These are phyloP conservation scores for Archivesica marissinica DNA, from an alignment of 1,140 invertebrate species.

Conservation along the genomic window DNA sequence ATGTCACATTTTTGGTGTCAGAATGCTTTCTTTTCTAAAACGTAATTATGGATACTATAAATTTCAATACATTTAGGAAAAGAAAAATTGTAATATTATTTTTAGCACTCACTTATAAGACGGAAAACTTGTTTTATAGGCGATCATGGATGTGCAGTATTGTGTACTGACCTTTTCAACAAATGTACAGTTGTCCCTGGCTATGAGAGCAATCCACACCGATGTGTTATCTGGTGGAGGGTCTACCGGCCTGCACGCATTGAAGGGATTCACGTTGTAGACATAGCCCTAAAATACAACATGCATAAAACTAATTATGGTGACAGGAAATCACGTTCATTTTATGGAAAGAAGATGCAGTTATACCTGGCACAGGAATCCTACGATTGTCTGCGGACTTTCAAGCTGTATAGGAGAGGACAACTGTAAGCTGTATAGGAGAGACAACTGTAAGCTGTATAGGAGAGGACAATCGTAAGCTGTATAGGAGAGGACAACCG, in stretches of 20 bases:
- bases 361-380: neutral
- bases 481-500: too few species aligned
- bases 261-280: slow-evolving; percentile 87
- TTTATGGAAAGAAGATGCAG: slow-evolving; percentile 86
- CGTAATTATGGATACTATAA: too few species aligned
- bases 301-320: slow-evolving; percentile 48
- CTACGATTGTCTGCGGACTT: neutral
- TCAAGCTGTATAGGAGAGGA: too few species aligned
- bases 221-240: slow-evolving; percentile 85
- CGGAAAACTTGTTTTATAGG: too few species aligned
- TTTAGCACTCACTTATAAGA: too few species aligned
- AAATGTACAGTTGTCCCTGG: slow-evolving; percentile 91
- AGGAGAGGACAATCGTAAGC: too few species aligned
- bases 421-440: neutral
- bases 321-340: slow-evolving; percentile 74
- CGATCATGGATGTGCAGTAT: too few species aligned
- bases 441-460: neutral
- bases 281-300: slow-evolving; percentile 88
- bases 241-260: slow-evolving; percentile 88
- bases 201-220: slow-evolving; percentile 91
- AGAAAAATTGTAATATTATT: too few species aligned
- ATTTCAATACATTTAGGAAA: too few species aligned
- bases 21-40: too few species aligned
- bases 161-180: slow-evolving; percentile 88
- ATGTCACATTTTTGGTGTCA: too few species aligned